Evolutionary conservation across 2,888 invertebrate genomes (phyloP).

Genomic region (Chymomyza caudatula): DNA sequence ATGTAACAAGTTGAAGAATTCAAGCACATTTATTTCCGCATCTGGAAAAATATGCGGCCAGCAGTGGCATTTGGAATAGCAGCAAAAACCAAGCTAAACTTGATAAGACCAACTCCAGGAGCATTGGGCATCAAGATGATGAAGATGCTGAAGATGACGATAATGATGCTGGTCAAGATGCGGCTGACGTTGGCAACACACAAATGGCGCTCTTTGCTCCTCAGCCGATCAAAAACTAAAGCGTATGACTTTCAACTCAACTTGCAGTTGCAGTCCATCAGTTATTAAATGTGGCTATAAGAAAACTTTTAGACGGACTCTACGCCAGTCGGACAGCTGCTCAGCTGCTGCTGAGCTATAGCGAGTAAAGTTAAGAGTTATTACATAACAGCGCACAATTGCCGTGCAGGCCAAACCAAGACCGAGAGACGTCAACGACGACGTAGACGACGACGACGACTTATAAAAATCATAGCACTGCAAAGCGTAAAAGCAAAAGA

Average conservation of each 20-base stretch:
- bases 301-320: too few species aligned
- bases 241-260: neutral
- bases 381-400: conserved; percentile 47
- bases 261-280: conserved; percentile 28
- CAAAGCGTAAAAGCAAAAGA: conserved; percentile 67
- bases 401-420: conserved; percentile 19
- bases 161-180: neutral
- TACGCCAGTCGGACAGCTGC: too few species aligned
- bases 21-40: conserved; percentile 67
- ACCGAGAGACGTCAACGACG: conserved; percentile 8
- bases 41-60: conserved; percentile 41
- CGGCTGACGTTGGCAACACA: neutral
- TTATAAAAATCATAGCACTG: conserved; percentile 60
- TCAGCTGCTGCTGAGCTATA: too few species aligned
- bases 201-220: neutral
- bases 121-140: neutral
- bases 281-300: conserved; percentile 66
- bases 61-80: neutral
- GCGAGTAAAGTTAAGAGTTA: conserved; percentile 29
- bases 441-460: conserved; percentile 19
- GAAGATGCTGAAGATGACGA: neutral
- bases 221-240: conserved; percentile 2
- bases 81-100: conserved; percentile 25
- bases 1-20: conserved; percentile 70
- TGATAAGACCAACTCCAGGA: too few species aligned